A percentile compares a stretch with the other conserved stretches of the same genome.
Evolutionary conservation across 2,113 vertebrate genomes (phyloP).

Genomic region (Hydropotes inermis): DNA sequence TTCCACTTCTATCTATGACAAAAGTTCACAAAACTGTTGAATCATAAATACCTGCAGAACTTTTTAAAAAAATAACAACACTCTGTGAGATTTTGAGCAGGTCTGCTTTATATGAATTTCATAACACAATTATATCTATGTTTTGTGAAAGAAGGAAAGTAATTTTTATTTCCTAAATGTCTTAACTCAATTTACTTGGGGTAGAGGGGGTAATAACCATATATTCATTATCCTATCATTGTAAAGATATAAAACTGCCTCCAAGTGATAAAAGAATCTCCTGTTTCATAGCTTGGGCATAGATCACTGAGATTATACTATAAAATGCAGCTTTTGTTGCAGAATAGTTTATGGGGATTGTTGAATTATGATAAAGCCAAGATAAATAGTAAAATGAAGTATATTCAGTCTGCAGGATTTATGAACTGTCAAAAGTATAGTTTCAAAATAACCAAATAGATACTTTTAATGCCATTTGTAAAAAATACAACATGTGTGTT

Average conservation of each 20-base stretch:
- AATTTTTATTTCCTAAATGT: conserved; percentile 8
- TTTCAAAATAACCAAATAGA: not conserved
- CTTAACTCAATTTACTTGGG: not conserved
- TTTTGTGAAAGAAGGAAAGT: not conserved
- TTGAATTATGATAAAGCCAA: conserved; percentile 2
- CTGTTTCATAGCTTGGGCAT: not conserved
- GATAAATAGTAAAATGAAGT: not conserved
- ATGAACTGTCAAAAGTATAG: not conserved
- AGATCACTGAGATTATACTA: not conserved
- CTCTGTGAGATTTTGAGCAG: not conserved
- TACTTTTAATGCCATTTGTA: not conserved
- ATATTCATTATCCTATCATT: not conserved
- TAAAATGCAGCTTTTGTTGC: not conserved
- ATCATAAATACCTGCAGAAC: not conserved
- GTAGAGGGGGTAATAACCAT: not conserved
- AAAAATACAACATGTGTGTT: not conserved
- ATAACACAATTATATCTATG: not conserved
- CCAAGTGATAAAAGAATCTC: not conserved
- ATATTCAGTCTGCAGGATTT: not conserved
- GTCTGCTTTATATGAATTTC: not conserved
- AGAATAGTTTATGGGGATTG: not conserved
- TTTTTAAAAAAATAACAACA: not conserved
- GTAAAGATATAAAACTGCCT: not conserved
- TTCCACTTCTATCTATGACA: not conserved
- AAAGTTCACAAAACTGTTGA: not conserved